Evolutionary conservation across 2,113 vertebrate genomes (phyloP).

Genomic region (Prunella himalayana): DNA sequence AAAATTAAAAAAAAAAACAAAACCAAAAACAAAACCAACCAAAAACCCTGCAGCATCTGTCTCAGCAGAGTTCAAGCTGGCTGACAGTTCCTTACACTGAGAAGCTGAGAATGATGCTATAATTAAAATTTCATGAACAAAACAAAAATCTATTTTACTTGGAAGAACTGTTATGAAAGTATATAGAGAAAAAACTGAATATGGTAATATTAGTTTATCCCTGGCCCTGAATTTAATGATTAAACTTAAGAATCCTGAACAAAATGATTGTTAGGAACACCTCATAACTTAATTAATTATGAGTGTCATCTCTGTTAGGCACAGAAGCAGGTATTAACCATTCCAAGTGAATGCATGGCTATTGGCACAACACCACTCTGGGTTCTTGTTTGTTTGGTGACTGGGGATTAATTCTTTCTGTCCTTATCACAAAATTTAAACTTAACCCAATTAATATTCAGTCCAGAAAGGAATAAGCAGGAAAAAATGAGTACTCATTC

Average conservation of each 20-base stretch:
- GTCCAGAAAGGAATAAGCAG: slow-evolving; percentile 21
- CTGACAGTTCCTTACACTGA: slow-evolving; percentile 53
- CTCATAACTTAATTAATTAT: slow-evolving; percentile 39
- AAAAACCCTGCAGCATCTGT: slow-evolving; percentile 49
- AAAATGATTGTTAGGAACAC: slow-evolving; percentile 31
- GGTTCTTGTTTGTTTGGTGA: slow-evolving; percentile 15
- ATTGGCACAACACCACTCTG: not conserved
- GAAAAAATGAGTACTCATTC: not conserved
- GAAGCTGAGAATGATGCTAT: slow-evolving; percentile 50
- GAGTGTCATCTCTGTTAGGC: not conserved
- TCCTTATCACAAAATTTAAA: slow-evolving; percentile 37
- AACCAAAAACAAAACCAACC: not conserved
- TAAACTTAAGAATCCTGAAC: slow-evolving; percentile 5
- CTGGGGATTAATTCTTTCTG: not conserved
- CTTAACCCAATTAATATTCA: slow-evolving; percentile 33
- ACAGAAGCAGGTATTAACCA: not conserved
- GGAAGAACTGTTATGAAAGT: slow-evolving; percentile 13
- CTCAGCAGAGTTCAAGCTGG: slow-evolving; percentile 59
- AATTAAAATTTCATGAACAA: slow-evolving; percentile 60
- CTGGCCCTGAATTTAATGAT: not conserved
- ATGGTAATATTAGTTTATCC: slow-evolving; percentile 14
- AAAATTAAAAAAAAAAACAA: not conserved
- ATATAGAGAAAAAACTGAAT: not conserved
- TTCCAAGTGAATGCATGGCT: not conserved
- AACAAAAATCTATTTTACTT: slow-evolving; percentile 53